phyloP scores from a whole-genome alignment of 2,797 vertebrate genomes.

The Prunella strophiata region DNA sequence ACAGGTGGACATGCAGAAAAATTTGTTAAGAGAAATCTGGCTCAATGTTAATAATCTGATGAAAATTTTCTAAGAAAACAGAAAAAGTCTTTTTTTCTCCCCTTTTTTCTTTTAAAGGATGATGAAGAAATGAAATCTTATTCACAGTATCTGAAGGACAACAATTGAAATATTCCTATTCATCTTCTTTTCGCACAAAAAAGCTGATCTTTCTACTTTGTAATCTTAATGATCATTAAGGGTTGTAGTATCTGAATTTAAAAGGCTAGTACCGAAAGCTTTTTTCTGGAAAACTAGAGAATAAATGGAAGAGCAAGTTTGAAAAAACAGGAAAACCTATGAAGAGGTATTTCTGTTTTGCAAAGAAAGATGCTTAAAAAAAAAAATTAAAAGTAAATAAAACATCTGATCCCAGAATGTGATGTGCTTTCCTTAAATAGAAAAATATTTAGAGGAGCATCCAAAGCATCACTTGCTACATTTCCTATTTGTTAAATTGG shows the following conservation, averaged over 20 bases:
- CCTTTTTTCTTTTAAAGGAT: background rate
- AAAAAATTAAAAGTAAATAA: background rate
- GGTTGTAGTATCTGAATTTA: background rate
- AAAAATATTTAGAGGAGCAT: background rate
- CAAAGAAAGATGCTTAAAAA: background rate
- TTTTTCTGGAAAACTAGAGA: background rate
- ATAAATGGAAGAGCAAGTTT: background rate
- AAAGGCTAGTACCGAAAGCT: accelerated
- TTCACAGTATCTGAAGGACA: background rate
- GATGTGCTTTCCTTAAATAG: background rate
- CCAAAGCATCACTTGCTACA: background rate
- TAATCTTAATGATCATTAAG: background rate
- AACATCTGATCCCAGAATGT: background rate
- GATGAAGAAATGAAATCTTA: background rate
- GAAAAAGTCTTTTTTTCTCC: accelerated
- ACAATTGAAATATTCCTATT: background rate
- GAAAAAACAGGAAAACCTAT: background rate
- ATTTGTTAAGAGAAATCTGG: background rate
- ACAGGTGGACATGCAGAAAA: background rate
- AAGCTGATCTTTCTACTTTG: background rate
- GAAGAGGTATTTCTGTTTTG: background rate
- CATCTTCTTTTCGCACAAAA: background rate
- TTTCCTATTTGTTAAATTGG: background rate
- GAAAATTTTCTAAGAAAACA: background rate
- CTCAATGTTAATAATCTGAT: background rate